phyloP scores from a whole-genome alignment of 2,797 vertebrate species.

The Paratrypauchen microcephalus region DNA sequence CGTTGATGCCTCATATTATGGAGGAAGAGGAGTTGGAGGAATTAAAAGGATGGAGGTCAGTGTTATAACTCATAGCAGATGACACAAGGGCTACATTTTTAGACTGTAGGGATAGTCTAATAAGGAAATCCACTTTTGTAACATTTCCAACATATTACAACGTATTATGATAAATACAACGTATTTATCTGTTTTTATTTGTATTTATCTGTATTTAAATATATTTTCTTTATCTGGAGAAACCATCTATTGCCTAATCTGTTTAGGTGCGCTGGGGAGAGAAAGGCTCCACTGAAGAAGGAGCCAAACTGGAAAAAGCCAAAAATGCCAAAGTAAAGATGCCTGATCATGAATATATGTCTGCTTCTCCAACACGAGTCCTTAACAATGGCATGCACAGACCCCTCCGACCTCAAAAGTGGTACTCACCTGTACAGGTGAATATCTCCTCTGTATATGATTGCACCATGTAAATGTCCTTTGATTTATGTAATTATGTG shows the following conservation, averaged over 20 bases:
- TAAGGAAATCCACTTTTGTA: no score
- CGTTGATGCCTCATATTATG: constrained; percentile 97
- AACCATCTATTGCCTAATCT: neutral
- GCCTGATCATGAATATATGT: constrained; percentile 91
- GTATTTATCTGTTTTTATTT: no score
- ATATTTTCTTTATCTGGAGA: no score
- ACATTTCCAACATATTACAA: no score
- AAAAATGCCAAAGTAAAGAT: constrained; percentile 97
- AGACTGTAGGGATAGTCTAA: no score
- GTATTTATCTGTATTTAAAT: no score
- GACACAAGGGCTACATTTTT: no score
- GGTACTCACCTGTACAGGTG: constrained; percentile 98
- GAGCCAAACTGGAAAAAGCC: constrained; percentile 95
- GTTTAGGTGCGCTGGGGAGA: constrained; percentile 97
- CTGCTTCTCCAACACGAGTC: constrained; percentile 74
- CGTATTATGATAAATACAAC: no score
- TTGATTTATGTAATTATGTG: neutral
- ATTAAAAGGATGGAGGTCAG: constrained; percentile 98
- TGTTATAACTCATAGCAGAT: neutral
- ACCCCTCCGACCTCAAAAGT: constrained; percentile 83
- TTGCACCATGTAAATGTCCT: neutral
- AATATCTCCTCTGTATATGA: neutral
- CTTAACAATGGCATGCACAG: constrained; percentile 86
- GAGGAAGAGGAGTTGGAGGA: constrained; percentile 93
- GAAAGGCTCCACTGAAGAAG: constrained; percentile 96